These are phyloP conservation scores for Tetranychus urticae DNA, from an alignment of 1,140 invertebrate species.

Conservation along the genomic window DNA sequence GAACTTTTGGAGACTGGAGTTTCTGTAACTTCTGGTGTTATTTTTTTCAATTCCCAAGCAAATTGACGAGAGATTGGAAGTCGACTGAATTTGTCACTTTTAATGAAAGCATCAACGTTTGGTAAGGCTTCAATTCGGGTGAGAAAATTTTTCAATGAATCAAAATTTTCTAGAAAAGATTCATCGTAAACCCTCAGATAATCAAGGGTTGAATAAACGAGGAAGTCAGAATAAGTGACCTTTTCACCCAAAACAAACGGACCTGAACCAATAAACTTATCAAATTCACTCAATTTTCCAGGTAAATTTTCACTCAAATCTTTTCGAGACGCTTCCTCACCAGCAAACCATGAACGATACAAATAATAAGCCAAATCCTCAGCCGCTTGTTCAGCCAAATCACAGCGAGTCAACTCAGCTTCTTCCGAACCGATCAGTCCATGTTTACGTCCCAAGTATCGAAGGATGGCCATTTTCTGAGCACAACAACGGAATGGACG, in stretches of 20 bases:
- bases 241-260: conserved; percentile 24
- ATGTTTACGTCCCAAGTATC: conserved; percentile 23
- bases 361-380: conserved; percentile 23
- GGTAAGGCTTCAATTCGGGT: background rate
- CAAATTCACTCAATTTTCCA: conserved; percentile 18
- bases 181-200: conserved; percentile 12
- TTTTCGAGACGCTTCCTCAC: conserved; percentile 8
- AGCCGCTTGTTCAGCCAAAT: conserved; percentile 23
- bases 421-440: conserved; percentile 19
- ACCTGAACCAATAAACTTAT: conserved; percentile 20
- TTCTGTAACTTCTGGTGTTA: no score
- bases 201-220: conserved; percentile 26
- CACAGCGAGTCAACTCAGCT: conserved; percentile 21
- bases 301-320: conserved; percentile 15
- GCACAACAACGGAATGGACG: no score
- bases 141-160: background rate
- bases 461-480: conserved; percentile 24
- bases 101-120: background rate
- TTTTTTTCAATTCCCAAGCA: background rate
- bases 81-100: background rate
- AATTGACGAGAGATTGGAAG: background rate
- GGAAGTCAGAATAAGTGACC: conserved; percentile 27
- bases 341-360: conserved; percentile 12
- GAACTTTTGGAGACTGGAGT: no score
- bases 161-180: background rate